Evolutionary conservation across 2,888 invertebrate species (phyloP).

Genomic region (Himalopsyche tibetana): DNA sequence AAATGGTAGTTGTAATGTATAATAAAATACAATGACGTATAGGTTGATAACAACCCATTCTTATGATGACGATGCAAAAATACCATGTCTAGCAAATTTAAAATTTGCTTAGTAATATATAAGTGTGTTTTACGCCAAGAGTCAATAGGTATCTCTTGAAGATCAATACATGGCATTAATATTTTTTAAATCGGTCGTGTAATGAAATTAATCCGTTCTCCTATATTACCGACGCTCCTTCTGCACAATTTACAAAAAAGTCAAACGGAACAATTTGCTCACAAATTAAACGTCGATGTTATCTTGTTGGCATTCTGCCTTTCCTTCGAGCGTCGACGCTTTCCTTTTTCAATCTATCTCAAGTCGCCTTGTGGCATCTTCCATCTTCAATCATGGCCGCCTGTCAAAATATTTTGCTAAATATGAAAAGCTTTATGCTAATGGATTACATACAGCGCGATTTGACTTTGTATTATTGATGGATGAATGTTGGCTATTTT

Average conservation of each 20-base stretch:
- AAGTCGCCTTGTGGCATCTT: slow-evolving; percentile 16
- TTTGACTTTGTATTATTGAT: not conserved
- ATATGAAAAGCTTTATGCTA: not conserved
- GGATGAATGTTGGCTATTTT: too few species aligned
- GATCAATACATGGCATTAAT: too few species aligned
- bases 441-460: slow-evolving; percentile 1
- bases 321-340: not conserved
- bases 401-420: slow-evolving; percentile 30
- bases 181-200: too few species aligned
- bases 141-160: too few species aligned
- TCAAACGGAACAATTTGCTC: slow-evolving; percentile 13
- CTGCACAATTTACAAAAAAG: not conserved
- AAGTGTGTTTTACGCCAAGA: too few species aligned
- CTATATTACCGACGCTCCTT: not conserved
- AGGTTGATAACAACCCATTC: too few species aligned
- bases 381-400: slow-evolving; percentile 21
- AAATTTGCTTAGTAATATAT: too few species aligned
- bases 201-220: too few species aligned
- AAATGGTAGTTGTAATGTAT: too few species aligned
- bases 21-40: too few species aligned
- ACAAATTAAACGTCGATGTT: not conserved
- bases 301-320: slow-evolving; percentile 18
- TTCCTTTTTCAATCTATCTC: slow-evolving; percentile 4
- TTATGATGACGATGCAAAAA: too few species aligned
- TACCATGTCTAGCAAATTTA: too few species aligned